Base-by-base conservation (phyloP, 2,113 vertebrate species). In the Theristicus caerulescens region DNA sequence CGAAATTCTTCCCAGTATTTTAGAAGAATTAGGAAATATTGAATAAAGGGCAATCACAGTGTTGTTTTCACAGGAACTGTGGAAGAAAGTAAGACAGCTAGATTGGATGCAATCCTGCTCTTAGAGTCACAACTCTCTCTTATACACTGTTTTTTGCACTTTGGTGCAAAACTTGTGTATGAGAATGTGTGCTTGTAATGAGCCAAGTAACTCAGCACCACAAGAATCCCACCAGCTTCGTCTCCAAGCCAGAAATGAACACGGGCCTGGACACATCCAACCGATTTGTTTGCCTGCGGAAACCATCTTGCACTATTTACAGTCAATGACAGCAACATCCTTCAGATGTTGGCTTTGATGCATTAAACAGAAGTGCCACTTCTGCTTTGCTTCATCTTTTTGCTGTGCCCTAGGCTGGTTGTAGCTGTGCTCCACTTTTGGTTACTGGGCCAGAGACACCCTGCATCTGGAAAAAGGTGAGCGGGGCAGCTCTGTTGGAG, bases 21-120 rank as follows among this genome's bases (percentile, higher is more conserved):
- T 86, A 89, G 84, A 86, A 93, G 54, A 59, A 84, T 91, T 89
- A 89, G 38, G 58, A 81, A 93, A 81, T 86, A 66, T 17, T 84
- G 69, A 93, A 70, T 91, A 89, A 86, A 93, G 87, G 59, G 49
- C 44, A 93, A 36, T 70, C 42, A 15, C 67, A 25, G 17, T 61
- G 46, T n/a, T 92, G 38, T 83, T 95, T 86, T 91, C 62, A 26
- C 13, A 16, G 59, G 69, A 94, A 82, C 49, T 46, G 78, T 61
- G 77, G 84, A 81, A 91, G 46, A 32, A 91, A 21, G 15, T 27
- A 51, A 64, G 31, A 31, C 59, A 73, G 54, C 54, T 88, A 65
- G 55, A 46, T 95, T 61, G 65, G 90, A 46, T 4, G 17, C 38
- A 66, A 36, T 86, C 55, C 65, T 93, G 55, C 52, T 88, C 32